Conservation (phyloP, 2,113 vertebrate species). For the Saguinus imperator region DNA sequence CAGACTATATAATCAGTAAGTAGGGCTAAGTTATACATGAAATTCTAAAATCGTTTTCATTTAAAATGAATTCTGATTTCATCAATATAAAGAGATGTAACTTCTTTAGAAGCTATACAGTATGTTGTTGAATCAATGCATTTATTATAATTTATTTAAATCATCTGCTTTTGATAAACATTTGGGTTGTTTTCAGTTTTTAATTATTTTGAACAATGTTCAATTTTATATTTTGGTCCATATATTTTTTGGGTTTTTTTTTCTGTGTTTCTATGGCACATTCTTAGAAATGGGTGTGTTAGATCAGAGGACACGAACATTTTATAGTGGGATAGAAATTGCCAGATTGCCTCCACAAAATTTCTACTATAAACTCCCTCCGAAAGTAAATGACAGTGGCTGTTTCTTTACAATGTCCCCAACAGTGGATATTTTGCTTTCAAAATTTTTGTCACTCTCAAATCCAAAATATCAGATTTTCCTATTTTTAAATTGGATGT, state of each 20-base stretch:
- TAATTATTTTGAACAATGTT: not conserved
- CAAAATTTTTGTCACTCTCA: not conserved
- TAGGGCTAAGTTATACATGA: not conserved
- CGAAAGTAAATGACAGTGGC: not conserved
- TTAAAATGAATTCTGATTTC: not conserved
- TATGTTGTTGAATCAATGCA: not conserved
- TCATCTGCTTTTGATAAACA: not conserved
- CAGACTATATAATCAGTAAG: not conserved
- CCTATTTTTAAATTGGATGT: not conserved
- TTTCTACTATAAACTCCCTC: not conserved
- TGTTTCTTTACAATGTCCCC: not conserved
- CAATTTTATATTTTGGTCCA: not conserved
- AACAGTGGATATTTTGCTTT: not conserved
- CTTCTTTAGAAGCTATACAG: not conserved
- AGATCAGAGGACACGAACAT: not conserved
- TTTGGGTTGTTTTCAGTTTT: not conserved
- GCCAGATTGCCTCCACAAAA: not conserved
- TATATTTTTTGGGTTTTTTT: not conserved
- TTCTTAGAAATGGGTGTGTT: not conserved
- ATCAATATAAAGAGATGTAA: not conserved
- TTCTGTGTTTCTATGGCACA: not conserved
- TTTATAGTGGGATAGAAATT: not conserved
- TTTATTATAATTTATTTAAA: conserved; percentile 4
- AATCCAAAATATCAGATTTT: not conserved
- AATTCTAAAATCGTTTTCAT: not conserved